A percentile compares a stretch with the other conserved stretches of the same genome.
These are phyloP conservation scores for Silurus asotus DNA, from an alignment of 2,113 vertebrate species.

Conservation along the genomic window DNA sequence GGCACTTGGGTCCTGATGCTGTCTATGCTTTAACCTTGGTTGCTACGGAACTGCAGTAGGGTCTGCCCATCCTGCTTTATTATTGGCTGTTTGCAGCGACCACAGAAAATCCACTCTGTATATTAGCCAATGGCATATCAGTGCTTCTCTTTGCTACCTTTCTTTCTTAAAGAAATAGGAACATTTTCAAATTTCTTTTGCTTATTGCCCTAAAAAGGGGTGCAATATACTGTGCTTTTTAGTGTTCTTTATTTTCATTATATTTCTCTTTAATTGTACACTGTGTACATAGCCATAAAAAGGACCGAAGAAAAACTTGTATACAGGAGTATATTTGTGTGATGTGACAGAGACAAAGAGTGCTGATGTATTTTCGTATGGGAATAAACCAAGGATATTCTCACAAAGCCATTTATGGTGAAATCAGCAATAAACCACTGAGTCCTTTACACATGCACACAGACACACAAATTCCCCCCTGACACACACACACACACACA, in stretches of 20 bases:
- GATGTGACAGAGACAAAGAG: constrained; percentile 55
- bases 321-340: neutral
- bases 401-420: neutral
- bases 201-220: constrained; percentile 28
- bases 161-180: constrained; percentile 70
- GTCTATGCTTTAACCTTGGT: constrained; percentile 78
- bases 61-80: constrained; percentile 69
- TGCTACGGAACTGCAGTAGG: constrained; percentile 78
- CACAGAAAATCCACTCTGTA: constrained; percentile 69
- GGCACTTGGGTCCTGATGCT: constrained; percentile 70
- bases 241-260: neutral
- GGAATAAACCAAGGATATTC: constrained; percentile 25
- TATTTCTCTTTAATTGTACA: neutral
- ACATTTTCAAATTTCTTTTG: constrained; percentile 40
- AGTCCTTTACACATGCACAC: constrained; percentile 53
- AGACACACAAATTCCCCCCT: constrained; percentile 16
- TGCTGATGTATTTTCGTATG: constrained; percentile 61
- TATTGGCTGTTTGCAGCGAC: constrained; percentile 72
- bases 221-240: neutral
- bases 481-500: constrained; percentile 55
- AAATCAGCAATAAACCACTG: neutral
- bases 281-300: neutral
- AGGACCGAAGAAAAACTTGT: neutral
- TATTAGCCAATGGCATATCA: constrained; percentile 68
- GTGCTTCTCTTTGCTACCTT: constrained; percentile 59